Base-by-base conservation (phyloP, 2,797 vertebrate species). In the Pithecia hirsuta region DNA sequence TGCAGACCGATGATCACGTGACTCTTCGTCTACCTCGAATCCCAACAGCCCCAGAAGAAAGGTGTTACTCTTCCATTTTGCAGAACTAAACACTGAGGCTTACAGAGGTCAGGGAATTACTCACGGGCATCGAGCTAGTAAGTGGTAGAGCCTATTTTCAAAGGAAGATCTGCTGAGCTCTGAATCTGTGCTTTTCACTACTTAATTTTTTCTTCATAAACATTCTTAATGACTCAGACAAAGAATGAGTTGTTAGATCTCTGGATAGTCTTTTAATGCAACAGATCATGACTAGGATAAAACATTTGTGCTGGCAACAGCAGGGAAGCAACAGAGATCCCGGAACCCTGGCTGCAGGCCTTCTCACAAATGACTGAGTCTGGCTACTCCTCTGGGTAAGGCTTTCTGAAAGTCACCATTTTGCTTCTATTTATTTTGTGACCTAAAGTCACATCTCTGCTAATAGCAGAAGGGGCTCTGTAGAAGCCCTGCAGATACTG, bases 1-100 rank as follows among this genome's bases (percentile, higher is more conserved):
- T 5, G 61, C 48, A 1, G 44, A 17, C 6, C 2, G 4, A 14
- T 0, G 1, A 2, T 9, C 20, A 22, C 2, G 26, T 6, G 11
- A 20, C 30, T 2, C 57, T 8, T 4, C 2, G 0, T 11, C 36
- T 36, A 17, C 72, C 44, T 33, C 4, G 15, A n/a, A 74, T 41
- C 46, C 46, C 44, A 10, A 33, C 20, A 3, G 13, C 46, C 48
- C 10, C 9, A 33, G 20, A 57, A 39, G 57, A 30, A 52, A 39
- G 64, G n/a, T 2, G 33, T 10, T 9, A 33, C 0, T 9, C 2
- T 33, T 41, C 52, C 13, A 8, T 15, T 33, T 50, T 11, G 33
- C 26, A 75, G 59, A 70, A 28, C 28, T 7, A 52, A 36, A 52
- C 8, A 1, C 19, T 7, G 7, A 41, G 41, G 4, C 28, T 50